Percentiles rank a stretch among this genome's conserved stretches.
These are phyloP conservation scores for Thunnus albacares DNA, from an alignment of 2,797 vertebrate genomes.

Conservation along the genomic window DNA sequence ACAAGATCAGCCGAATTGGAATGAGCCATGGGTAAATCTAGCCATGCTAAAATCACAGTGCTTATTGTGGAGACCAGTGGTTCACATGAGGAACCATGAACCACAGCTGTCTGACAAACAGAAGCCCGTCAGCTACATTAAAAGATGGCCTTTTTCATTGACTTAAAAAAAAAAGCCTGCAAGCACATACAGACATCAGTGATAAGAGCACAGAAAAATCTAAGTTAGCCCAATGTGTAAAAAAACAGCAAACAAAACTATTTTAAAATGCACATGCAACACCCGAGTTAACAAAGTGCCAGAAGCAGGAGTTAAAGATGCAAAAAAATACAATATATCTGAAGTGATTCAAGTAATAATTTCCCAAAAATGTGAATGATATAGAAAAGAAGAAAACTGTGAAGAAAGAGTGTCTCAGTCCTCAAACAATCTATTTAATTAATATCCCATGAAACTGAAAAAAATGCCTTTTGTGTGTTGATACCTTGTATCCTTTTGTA, in stretches of 20 bases:
- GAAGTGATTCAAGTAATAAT: conserved; percentile 25
- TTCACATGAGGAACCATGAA: background rate
- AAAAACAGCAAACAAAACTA: background rate
- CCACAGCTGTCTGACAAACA: background rate
- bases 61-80: conserved; percentile 5
- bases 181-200: conserved; percentile 45
- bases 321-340: background rate
- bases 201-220: conserved; percentile 50
- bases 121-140: background rate
- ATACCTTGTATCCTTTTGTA: background rate
- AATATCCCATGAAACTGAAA: background rate
- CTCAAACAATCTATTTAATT: conserved; percentile 3
- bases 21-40: background rate
- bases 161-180: conserved; percentile 12
- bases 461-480: background rate
- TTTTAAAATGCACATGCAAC: conserved; percentile 14
- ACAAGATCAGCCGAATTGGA: background rate
- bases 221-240: conserved; percentile 4
- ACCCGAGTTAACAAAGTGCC: background rate
- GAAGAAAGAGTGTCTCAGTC: conserved; percentile 4
- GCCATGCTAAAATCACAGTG: conserved; percentile 13
- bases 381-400: conserved; percentile 5
- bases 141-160: background rate
- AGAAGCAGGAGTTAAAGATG: conserved; percentile 1
- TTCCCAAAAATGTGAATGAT: conserved; percentile 47